These are phyloP conservation scores for Villa cingulata DNA, from an alignment of 2,888 invertebrate species.

Conservation along the genomic window DNA sequence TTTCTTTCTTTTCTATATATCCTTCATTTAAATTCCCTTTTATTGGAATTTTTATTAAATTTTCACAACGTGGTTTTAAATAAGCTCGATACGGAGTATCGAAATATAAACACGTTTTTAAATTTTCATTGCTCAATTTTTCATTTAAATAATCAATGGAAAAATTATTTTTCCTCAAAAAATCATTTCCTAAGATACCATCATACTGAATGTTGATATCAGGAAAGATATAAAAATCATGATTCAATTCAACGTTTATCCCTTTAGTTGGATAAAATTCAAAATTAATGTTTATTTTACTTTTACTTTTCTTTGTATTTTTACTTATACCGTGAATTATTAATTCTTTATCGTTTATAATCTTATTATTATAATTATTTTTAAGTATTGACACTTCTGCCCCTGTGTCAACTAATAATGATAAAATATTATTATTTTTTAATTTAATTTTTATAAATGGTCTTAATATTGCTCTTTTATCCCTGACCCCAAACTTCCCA, in stretches of 20 bases:
- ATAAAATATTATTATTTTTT: background rate
- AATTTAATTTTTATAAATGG: background rate
- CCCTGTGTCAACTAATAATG: background rate
- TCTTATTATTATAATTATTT: no score
- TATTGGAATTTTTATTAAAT: background rate
- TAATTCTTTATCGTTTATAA: no score
- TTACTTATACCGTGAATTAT: no score
- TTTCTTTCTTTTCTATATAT: conserved; percentile 2
- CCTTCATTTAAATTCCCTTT: background rate
- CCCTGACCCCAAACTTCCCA: no score
- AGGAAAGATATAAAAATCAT: conserved; percentile 3
- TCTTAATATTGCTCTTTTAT: background rate
- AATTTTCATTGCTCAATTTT: background rate
- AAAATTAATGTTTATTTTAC: conserved; percentile 1
- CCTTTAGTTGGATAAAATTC: conserved; percentile 3
- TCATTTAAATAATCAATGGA: conserved; percentile 1
- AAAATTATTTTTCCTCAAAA: background rate
- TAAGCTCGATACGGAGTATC: conserved; percentile 1
- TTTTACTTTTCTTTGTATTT: no score
- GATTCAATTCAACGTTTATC: background rate
- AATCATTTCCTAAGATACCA: background rate
- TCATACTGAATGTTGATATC: conserved; percentile 1
- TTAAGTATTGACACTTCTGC: no score
- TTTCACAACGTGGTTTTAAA: background rate
- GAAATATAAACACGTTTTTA: conserved; percentile 4